Evolutionary conservation across 2,888 invertebrate species (phyloP).

Genomic region (Lamproptera curius): DNA sequence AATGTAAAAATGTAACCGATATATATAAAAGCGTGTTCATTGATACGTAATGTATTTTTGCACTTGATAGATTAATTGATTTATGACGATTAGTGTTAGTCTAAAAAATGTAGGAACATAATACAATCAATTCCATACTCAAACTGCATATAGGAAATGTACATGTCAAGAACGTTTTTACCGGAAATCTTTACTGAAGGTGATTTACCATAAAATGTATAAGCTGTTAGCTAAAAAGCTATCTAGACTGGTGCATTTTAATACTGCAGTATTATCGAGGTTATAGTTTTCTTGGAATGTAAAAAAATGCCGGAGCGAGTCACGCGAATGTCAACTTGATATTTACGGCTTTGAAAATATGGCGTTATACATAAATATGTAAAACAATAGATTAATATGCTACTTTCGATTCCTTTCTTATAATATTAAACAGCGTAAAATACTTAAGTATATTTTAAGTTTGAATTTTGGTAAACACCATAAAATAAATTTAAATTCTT

Average conservation of each 20-base stretch:
- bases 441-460: too few species aligned
- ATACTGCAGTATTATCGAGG: neutral
- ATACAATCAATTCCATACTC: too few species aligned
- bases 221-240: neutral
- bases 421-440: too few species aligned
- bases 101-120: too few species aligned
- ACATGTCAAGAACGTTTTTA: neutral
- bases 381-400: neutral
- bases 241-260: neutral
- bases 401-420: neutral
- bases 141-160: too few species aligned
- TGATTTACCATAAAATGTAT: neutral
- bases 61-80: too few species aligned
- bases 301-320: neutral
- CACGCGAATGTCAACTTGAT: neutral
- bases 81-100: too few species aligned
- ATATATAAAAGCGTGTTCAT: too few species aligned
- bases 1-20: too few species aligned
- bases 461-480: too few species aligned
- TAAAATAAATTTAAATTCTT: too few species aligned
- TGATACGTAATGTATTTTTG: too few species aligned
- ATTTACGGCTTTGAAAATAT: neutral
- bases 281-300: constrained; percentile 5
- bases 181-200: neutral
- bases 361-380: neutral